phyloP scores from a whole-genome alignment of 2,113 vertebrate genomes.

The Petroica traversi region DNA sequence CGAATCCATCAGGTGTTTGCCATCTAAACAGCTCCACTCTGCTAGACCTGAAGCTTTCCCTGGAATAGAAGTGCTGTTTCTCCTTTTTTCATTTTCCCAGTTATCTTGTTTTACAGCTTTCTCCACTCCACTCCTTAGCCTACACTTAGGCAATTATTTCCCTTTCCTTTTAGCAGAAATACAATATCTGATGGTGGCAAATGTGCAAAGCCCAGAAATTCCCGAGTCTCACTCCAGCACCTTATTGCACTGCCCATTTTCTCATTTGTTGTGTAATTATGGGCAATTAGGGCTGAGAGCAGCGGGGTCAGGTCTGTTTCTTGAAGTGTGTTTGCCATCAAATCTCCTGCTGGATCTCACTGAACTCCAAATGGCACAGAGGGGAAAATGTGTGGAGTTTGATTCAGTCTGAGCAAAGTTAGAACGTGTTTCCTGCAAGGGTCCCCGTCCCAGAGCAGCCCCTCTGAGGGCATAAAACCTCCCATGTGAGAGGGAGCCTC shows the following conservation, averaged over 20 bases:
- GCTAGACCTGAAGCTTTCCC: not conserved
- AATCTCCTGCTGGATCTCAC: not conserved
- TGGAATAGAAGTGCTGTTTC: not conserved
- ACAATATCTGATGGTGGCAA: not conserved
- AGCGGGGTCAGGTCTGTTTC: not conserved
- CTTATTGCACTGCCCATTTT: not conserved
- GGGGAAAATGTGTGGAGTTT: not conserved
- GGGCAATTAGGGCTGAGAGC: not conserved
- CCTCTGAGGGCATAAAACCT: not conserved
- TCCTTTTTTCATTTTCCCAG: not conserved
- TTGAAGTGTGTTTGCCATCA: not conserved
- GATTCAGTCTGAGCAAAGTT: not conserved
- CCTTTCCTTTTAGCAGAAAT: not conserved
- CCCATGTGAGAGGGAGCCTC: not conserved
- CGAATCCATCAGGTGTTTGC: not conserved
- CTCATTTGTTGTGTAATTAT: not conserved
- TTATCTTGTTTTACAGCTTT: slow-evolving; percentile 47
- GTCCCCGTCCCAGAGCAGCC: not conserved
- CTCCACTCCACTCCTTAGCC: not conserved
- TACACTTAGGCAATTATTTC: not conserved
- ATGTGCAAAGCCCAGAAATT: not conserved
- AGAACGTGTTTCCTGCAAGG: not conserved
- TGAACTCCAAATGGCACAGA: not conserved
- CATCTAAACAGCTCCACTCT: not conserved
- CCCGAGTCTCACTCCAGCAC: not conserved